Base-by-base conservation (phyloP, 2,797 vertebrate species). In the Acipenser transmontanus region DNA sequence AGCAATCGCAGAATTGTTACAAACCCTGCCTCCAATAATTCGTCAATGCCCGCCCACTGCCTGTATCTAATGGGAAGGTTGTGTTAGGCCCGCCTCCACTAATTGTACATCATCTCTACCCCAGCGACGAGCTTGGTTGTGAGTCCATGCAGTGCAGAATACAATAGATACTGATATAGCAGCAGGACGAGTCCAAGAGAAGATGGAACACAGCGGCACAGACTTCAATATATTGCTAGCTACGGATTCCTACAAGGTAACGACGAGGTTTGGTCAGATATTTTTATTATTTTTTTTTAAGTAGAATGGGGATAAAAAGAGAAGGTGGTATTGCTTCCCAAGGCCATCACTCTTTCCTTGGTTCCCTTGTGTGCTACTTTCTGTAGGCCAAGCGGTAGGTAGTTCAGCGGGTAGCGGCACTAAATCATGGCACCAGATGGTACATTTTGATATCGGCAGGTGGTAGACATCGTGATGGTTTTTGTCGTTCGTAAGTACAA, bases 231-330 rank as follows among this genome's bases (percentile, higher is more conserved):
- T 98, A 71, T 76, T 98, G 74, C 68, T 98, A 64, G 95, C 94
- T 63, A 97, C 96, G 11, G 96, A 98, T 63, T 98, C 96, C 2
- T 98, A 98, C 84, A 98, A 98, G 95, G 96, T 97, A 87, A 66
- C 61, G 68, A 63, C 12, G 56, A 9, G 9, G 59, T 34, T 56
- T 34, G 2, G 63, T 48, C 49, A 34, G 63, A 6, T 54, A 4
- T 51, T 10, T 47, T 17, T 51, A 6, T 47, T 47, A 34, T 52
- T 4, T 65, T 65, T 13, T 69, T 59, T 71, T 73, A 72, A 65
- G 69, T 69, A 61, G 72, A 69, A 79, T 70, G 61, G 9, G 59
- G 69, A 73, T 34, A 34, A 0, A 75, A 68, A 82, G 76, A 81
- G 81, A 88, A 88, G 84, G 85, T 88, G 86, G 78, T 77, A 86